A percentile compares a stretch with the other conserved stretches of the same genome.
Evolutionary conservation across 2,888 invertebrate species (phyloP).

Genomic region (Drosophila affinis): DNA sequence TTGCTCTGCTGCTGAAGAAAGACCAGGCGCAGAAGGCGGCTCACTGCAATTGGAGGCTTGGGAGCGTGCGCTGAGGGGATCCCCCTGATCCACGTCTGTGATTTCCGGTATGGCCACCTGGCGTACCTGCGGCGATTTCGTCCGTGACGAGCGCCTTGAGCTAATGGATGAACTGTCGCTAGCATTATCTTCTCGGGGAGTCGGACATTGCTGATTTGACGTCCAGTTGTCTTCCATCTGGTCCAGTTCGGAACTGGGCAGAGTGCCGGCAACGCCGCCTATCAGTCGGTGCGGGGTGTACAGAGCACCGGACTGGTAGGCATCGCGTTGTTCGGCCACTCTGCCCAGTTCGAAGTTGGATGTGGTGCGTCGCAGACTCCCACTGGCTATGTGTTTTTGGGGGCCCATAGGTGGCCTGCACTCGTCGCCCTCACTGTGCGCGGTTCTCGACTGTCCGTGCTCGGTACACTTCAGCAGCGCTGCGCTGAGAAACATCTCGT

Average conservation of each 20-base stretch:
- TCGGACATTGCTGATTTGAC: background rate
- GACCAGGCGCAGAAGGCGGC: background rate
- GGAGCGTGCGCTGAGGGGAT: conserved; percentile 38
- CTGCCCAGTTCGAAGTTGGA: conserved; percentile 64
- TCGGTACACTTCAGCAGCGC: conserved; percentile 55
- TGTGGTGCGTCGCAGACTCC: conserved; percentile 45
- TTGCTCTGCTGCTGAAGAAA: background rate
- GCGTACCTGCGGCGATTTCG: conserved; percentile 12
- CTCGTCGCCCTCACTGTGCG: conserved; percentile 55
- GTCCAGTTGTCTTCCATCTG: background rate
- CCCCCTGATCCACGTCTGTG: conserved; percentile 58
- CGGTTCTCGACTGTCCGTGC: background rate
- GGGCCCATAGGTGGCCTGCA: background rate
- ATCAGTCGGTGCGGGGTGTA: conserved; percentile 39
- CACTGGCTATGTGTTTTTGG: background rate
- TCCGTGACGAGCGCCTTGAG: background rate
- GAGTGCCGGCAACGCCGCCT: conserved; percentile 18
- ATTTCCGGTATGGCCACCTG: conserved; percentile 61
- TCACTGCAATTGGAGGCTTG: conserved; percentile 1
- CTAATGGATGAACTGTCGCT: background rate
- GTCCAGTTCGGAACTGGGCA: conserved; percentile 18
- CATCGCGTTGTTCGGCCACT: conserved; percentile 35
- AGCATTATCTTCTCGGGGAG: background rate
- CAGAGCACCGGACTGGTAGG: conserved; percentile 44
- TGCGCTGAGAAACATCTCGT: conserved; percentile 57